These are phyloP conservation scores for Patella vulgata DNA, from an alignment of 1,140 invertebrate genomes.

Conservation along the genomic window DNA sequence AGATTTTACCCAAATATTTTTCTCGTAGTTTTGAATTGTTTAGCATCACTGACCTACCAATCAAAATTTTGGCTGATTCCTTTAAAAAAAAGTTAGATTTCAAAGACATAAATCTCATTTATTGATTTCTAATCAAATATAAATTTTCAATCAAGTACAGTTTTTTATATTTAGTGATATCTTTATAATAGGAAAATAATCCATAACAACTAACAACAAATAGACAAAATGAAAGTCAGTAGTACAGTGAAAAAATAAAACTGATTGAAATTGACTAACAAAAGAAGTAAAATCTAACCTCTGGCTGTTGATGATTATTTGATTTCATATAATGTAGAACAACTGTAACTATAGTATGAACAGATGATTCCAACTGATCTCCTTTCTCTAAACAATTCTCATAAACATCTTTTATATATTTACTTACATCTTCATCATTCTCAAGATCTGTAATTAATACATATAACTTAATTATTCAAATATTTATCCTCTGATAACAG, in stretches of 20 bases:
- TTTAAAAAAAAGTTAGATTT: no score
- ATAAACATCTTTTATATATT: slow-evolving; percentile 39
- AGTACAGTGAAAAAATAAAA: no score
- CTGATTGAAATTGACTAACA: no score
- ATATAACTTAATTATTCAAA: no score
- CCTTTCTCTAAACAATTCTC: slow-evolving; percentile 17
- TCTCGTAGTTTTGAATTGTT: slow-evolving; percentile 1
- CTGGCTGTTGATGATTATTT: slow-evolving; percentile 21
- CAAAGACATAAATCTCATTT: no score
- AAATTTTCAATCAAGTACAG: no score
- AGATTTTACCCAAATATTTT: slow-evolving; percentile 9
- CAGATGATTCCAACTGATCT: slow-evolving; percentile 16
- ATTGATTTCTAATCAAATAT: no score
- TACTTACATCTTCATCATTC: slow-evolving; percentile 29
- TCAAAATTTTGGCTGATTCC: background rate
- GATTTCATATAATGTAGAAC: slow-evolving; percentile 36
- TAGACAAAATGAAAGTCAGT: no score
- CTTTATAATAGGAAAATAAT: no score
- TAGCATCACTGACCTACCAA: background rate
- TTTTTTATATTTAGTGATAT: no score
- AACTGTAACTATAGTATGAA: slow-evolving; percentile 37
- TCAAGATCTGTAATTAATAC: slow-evolving; percentile 30
- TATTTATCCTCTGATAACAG: no score
- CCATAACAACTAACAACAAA: no score
- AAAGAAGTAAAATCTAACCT: slow-evolving; percentile 32